Evolutionary conservation across 2,888 invertebrate species (phyloP), one percentile per base, ranked within the genome.

Genomic region (Chirona hameri): DNA sequence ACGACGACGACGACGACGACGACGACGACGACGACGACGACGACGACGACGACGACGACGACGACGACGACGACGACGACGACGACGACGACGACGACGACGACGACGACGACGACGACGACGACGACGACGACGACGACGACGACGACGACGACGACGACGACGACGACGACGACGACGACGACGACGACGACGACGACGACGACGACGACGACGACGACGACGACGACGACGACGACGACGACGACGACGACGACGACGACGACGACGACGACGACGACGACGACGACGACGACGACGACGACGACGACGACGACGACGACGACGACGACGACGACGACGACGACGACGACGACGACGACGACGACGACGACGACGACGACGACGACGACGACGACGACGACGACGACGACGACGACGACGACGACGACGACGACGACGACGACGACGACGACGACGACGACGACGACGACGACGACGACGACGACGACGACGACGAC

Each of bases 1-100:
- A 65, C n/a, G 65, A 65, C n/a, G 65, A 65, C n/a, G 65, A 65
- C n/a, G 65, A 65, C n/a, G 65, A 65, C n/a, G 65, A 65, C n/a
- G 65, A 65, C n/a, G 65, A 65, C n/a, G 65, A 65, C n/a, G 65
- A 65, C n/a, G 65, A 65, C n/a, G 65, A 65, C 65, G 65, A 65
- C n/a, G 65, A 65, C n/a, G 65, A 65, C n/a, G 65, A 65, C n/a
- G 65, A 65, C n/a, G 65, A 65, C n/a, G 65, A 65, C n/a, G 65
- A 65, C n/a, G 65, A 65, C n/a, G 65, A 65, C n/a, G 65, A 65
- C n/a, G 65, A 65, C n/a, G 65, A 65, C n/a, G 65, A 65, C n/a
- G 65, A 65, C n/a, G 65, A 65, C n/a, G 65, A 65, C n/a, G 65
- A 65, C 65, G 65, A 65, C n/a, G 65, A 65, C n/a, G 65, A 65